phyloP scores from a whole-genome alignment of 2,113 vertebrate species.

The Sturnus vulgaris region DNA sequence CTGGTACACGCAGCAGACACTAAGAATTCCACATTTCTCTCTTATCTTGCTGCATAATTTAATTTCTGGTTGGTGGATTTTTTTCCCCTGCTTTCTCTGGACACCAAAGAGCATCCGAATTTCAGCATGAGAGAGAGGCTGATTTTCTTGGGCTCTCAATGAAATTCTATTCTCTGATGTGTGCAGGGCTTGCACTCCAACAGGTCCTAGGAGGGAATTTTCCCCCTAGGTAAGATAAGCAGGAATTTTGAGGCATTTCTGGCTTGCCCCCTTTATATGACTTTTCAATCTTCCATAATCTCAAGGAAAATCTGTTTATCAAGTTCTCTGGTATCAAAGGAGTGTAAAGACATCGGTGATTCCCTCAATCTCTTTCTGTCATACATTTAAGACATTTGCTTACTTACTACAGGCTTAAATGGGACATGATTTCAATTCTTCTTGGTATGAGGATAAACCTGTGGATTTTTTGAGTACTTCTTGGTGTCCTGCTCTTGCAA shows the following conservation, averaged over 20 bases:
- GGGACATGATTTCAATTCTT: neutral
- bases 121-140: neutral
- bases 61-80: neutral
- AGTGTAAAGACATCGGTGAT: neutral
- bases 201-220: neutral
- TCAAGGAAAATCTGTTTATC: neutral
- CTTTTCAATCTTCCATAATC: neutral
- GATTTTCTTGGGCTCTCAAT: neutral
- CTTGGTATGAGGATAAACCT: neutral
- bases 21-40: neutral
- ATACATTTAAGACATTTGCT: neutral
- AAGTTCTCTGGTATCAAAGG: neutral
- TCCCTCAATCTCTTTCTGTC: neutral
- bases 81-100: neutral
- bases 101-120: neutral
- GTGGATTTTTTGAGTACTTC: neutral
- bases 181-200: neutral
- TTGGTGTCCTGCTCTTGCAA: neutral
- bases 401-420: neutral
- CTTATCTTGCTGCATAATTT: neutral
- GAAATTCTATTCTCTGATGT: neutral
- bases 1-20: neutral
- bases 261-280: accelerated
- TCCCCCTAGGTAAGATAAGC: neutral
- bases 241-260: neutral